Evolutionary conservation across 1,140 invertebrate genomes (phyloP).

Genomic region (Tetragnatha versicolor): DNA sequence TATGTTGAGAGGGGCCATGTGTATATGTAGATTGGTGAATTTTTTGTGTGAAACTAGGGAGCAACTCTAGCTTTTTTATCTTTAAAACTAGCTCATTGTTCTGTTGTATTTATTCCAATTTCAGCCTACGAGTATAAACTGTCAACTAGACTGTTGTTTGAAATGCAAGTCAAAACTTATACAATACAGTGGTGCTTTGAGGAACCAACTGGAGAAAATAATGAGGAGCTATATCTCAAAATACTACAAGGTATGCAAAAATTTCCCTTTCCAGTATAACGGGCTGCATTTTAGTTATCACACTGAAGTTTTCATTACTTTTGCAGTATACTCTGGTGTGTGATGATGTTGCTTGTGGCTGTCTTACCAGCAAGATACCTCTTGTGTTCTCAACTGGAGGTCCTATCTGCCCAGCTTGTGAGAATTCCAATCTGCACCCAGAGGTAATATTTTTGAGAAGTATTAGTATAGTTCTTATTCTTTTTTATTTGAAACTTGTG

Average conservation of each 20-base stretch:
- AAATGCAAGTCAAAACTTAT: constrained; percentile 66
- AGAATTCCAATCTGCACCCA: constrained; percentile 72
- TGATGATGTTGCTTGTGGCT: constrained; percentile 84
- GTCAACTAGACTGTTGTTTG: constrained; percentile 72
- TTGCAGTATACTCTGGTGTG: constrained; percentile 78
- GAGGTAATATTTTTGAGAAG: too few relatives aligned
- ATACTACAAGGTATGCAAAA: constrained; percentile 73
- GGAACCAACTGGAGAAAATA: constrained; percentile 26
- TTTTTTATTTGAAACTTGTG: background rate
- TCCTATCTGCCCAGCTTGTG: constrained; percentile 79
- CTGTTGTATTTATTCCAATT: too few relatives aligned
- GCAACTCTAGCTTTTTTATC: too few relatives aligned
- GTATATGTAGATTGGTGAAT: too few relatives aligned
- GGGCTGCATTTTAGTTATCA: background rate
- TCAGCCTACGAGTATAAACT: constrained; percentile 60
- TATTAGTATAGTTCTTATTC: background rate
- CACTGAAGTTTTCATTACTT: background rate
- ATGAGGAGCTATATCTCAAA: constrained; percentile 67
- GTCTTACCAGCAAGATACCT: constrained; percentile 73
- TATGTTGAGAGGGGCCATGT: too few relatives aligned
- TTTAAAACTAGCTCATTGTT: too few relatives aligned
- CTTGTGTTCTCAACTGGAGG: constrained; percentile 71
- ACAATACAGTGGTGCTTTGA: background rate
- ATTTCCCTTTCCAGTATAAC: background rate
- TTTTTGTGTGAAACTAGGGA: too few relatives aligned